These are phyloP conservation scores for Scophthalmus maximus DNA, from an alignment of 2,113 vertebrate species.

Conservation along the genomic window DNA sequence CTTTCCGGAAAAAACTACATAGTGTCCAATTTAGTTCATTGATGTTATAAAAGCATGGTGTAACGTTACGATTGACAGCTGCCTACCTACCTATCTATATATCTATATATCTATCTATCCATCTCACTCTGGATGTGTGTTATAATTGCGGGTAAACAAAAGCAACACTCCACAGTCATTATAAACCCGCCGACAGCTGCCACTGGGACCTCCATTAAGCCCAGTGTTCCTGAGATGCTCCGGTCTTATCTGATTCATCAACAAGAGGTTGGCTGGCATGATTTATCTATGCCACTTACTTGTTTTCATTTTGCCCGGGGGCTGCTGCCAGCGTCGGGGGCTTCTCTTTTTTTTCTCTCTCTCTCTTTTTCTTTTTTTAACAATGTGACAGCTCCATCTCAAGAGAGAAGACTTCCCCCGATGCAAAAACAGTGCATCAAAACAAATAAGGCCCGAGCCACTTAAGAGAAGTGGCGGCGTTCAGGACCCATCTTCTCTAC, in stretches of 20 bases:
- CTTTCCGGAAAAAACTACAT: too few species aligned
- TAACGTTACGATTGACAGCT: too few species aligned
- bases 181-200: slow-evolving; percentile 71
- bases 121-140: slow-evolving; percentile 31
- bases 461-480: slow-evolving; percentile 81
- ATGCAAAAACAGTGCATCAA: slow-evolving; percentile 83
- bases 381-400: slow-evolving; percentile 85
- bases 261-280: slow-evolving; percentile 82
- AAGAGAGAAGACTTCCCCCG: slow-evolving; percentile 80
- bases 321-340: slow-evolving; percentile 83
- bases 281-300: slow-evolving; percentile 86
- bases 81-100: slow-evolving; percentile 41
- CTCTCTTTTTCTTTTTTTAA: slow-evolving; percentile 46
- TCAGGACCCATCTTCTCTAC: slow-evolving; percentile 77
- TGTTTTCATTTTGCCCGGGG: slow-evolving; percentile 86
- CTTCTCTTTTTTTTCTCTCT: slow-evolving; percentile 61
- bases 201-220: slow-evolving; percentile 80
- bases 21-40: too few species aligned
- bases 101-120: slow-evolving; percentile 20
- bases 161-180: slow-evolving; percentile 66
- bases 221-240: slow-evolving; percentile 72
- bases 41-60: too few species aligned
- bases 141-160: slow-evolving; percentile 73
- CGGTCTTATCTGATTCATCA: slow-evolving; percentile 81
- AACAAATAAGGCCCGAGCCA: slow-evolving; percentile 84